Evolutionary conservation across 2,113 vertebrate genomes (phyloP), one percentile per base, ranked within the genome.

Genomic region (Lipophrys pholis): DNA sequence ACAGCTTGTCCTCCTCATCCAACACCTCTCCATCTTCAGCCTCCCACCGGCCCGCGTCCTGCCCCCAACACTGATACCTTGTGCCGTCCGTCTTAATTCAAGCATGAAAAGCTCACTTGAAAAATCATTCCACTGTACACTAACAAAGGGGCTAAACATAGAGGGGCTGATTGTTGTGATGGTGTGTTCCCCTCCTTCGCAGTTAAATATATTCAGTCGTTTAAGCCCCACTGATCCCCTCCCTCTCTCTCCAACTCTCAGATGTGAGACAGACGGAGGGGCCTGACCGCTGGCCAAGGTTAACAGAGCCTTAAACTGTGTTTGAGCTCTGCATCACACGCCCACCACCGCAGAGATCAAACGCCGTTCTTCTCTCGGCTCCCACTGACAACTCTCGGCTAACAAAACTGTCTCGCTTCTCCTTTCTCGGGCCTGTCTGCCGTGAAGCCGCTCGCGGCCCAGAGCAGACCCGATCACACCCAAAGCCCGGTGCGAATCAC

Each of bases 211-310:
- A 89, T 90, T 89, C 87, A 82, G 71, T 81, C 40, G 5, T 87
- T 87, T 90, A 91, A 93, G 83, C 85, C 84, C 39, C 2, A 0
- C 67, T 89, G 87, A 92, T 87, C 85, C 78, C 59, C 63, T 57
- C 73, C 69, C 63, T 86, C 64, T 61, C 49, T 57, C 46, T 16
- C 55, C 50, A 49, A 58, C 73, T 63, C 84, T 86, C 75, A 83
- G 80, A 87, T 85, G 63, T 78, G 75, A 77, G 80, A 80, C 73
- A 80, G 85, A 83, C 69, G 11, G 78, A 83, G 73, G 70, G 80
- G 59, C 72, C 81, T 85, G 87, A 89, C 88, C 76, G 67, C 78
- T 83, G 84, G 79, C 76, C 91, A 91, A 92, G 91, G 89, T 92
- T 87, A 90, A 86, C 69, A 65, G 78, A 88, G 78, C 78, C 90